Evolutionary conservation across 1,140 invertebrate species (phyloP), one percentile per base, ranked within the genome.

Genomic region (Zaprionus taronus): DNA sequence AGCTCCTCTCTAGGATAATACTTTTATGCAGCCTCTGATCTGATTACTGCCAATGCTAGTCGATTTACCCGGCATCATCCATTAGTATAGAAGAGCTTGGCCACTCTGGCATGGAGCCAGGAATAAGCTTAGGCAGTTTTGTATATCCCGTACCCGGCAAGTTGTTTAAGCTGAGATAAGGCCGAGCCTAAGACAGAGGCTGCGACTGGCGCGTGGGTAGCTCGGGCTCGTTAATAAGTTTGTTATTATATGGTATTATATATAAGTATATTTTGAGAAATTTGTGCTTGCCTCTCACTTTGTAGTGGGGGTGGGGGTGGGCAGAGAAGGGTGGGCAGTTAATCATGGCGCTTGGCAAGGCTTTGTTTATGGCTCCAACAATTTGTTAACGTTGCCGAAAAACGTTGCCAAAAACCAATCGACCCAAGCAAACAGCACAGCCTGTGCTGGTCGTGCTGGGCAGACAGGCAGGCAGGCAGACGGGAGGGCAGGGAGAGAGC

Each of bases 341-440:
- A 71, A 75, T 71, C 67, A 71, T 55, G 65, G 41, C 36, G 55
- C 65, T 44, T 47, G 17, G 15, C 58, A 38, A 58, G 38, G 72
- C 38, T 56, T 74, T 70, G 72, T 74, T 74, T 74, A 64, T 64
- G 67, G 67, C 53, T 28, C 31, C 61, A 65, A 68, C 68, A 77
- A 80, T 80, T 80, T 80, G 78, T 80, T 80, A 77, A 80, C 78
- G 69, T 80, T 60, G 68, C 68, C 62, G 49, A 57, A 61, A 58
- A 68, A 49, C 28, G 53, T 15, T 31, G 34, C 53, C 47, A 53
- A 64, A 70, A 71, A 71, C 31, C 67, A 75, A 75, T 76, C 73
- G 73, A 72, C 56, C 68, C 53, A 72, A 72, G 28, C 34, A 71
- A 76, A 76, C 68, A 71, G 60, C 14, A 6, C n/a, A 20, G 55